phyloP scores from a whole-genome alignment of 2,888 invertebrate genomes.

The Ormia ochracea region DNA sequence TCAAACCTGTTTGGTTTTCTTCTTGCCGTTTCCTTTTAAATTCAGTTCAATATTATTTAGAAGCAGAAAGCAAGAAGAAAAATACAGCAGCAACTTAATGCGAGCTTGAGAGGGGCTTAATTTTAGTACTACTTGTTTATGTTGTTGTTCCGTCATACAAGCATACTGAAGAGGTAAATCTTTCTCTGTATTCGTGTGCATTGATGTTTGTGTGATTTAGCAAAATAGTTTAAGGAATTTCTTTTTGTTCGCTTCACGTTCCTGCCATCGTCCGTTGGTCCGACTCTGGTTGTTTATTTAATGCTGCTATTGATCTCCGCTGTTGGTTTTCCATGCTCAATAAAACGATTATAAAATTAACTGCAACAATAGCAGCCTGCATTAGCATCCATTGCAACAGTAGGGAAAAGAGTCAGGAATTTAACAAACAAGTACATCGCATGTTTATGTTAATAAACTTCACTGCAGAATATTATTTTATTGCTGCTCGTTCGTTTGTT shows the following conservation, averaged over 20 bases:
- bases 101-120: slow-evolving; percentile 7
- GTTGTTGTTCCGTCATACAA: background rate
- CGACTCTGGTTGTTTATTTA: background rate
- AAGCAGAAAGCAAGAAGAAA: background rate
- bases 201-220: slow-evolving; percentile 21
- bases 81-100: background rate
- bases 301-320: background rate
- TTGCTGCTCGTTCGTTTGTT: no score
- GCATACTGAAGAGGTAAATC: background rate
- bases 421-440: slow-evolving; percentile 46
- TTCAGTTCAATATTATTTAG: slow-evolving; percentile 31
- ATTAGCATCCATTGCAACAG: slow-evolving; percentile 1
- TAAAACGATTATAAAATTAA: slow-evolving; percentile 58
- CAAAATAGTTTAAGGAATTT: slow-evolving; percentile 46
- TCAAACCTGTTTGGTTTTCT: slow-evolving; percentile 47
- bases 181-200: background rate
- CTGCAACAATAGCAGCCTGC: slow-evolving; percentile 4
- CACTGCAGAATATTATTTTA: slow-evolving; percentile 37
- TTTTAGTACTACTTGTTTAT: background rate
- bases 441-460: slow-evolving; percentile 46
- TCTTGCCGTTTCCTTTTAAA: slow-evolving; percentile 14
- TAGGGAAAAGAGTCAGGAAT: slow-evolving; percentile 9
- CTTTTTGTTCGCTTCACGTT: slow-evolving; percentile 31
- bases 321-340: slow-evolving; percentile 14
- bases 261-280: background rate